Conservation (phyloP, 1,140 invertebrate genomes). For the Drosophila watanabei region DNA sequence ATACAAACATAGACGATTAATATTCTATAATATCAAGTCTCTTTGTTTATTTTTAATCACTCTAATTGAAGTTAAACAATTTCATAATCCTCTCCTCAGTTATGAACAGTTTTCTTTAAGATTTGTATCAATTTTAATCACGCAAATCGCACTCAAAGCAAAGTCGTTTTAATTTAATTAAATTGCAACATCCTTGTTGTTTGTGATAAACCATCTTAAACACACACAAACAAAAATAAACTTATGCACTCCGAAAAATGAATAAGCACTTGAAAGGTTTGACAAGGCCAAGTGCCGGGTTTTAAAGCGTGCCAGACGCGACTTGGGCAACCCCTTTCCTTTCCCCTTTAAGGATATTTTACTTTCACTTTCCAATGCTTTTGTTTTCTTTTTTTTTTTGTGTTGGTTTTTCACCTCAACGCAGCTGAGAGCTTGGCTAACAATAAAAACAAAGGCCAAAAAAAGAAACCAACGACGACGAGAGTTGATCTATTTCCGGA, state of each 20-base stretch:
- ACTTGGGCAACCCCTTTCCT: not conserved
- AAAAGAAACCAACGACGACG: slow-evolving; percentile 42
- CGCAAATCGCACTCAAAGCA: not conserved
- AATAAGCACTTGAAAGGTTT: slow-evolving; percentile 8
- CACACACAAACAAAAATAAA: not conserved
- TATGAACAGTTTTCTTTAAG: not conserved
- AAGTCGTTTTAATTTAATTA: slow-evolving; percentile 57
- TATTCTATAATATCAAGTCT: too few species aligned
- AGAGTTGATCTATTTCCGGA: slow-evolving; percentile 76
- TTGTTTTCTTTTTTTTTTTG: slow-evolving; percentile 7
- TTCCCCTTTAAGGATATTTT: not conserved
- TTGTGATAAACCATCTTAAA: slow-evolving; percentile 20
- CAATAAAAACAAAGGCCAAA: slow-evolving; percentile 68
- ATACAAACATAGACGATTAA: not conserved
- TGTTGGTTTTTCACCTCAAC: slow-evolving; percentile 30
- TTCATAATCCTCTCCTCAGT: not conserved
- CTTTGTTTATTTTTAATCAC: not conserved
- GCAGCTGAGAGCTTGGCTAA: slow-evolving; percentile 24
- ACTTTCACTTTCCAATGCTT: slow-evolving; percentile 24
- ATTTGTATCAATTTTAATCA: slow-evolving; percentile 10
- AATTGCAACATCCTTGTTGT: slow-evolving; percentile 29
- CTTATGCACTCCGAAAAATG: slow-evolving; percentile 27
- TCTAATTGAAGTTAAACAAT: not conserved
- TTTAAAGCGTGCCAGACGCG: slow-evolving; percentile 31
- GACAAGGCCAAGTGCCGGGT: slow-evolving; percentile 16